A percentile compares a stretch with the other conserved stretches of the same genome.
Evolutionary conservation across 2,888 invertebrate species (phyloP).

Genomic region (Aphelenchoides bicaudatus): DNA sequence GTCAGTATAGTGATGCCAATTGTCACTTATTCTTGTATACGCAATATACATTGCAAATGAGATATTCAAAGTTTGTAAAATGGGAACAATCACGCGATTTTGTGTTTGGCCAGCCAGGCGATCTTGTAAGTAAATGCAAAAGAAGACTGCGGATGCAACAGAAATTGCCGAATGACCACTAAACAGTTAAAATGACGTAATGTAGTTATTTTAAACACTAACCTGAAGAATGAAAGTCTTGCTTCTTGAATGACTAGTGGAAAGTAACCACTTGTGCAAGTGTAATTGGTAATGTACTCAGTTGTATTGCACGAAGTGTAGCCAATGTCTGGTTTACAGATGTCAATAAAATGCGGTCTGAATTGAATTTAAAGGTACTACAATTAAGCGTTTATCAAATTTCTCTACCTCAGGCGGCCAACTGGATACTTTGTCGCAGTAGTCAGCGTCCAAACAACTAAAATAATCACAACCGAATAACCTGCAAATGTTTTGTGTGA

Average conservation of each 20-base stretch:
- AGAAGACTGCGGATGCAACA: constrained; percentile 25
- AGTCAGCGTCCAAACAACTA: constrained; percentile 66
- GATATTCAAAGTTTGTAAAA: constrained; percentile 70
- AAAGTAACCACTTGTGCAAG: background rate
- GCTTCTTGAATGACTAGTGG: constrained; percentile 2
- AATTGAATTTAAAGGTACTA: background rate
- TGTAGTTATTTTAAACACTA: background rate
- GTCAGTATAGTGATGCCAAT: constrained; percentile 93
- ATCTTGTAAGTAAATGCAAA: constrained; percentile 73
- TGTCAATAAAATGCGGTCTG: constrained; percentile 88
- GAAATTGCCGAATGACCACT: constrained; percentile 32
- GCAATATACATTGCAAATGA: constrained; percentile 53
- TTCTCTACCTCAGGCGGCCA: constrained; percentile 78
- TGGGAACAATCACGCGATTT: constrained; percentile 72
- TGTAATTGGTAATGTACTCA: constrained; percentile 25
- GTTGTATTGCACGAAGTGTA: constrained; percentile 12
- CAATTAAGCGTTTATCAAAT: background rate
- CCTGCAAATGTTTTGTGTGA: constrained; percentile 30
- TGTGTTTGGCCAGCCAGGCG: constrained; percentile 76
- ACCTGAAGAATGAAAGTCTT: background rate
- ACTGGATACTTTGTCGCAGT: constrained; percentile 89
- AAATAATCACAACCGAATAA: constrained; percentile 50
- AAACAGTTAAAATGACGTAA: constrained; percentile 35
- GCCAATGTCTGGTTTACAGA: constrained; percentile 71
- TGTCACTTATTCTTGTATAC: constrained; percentile 30